phyloP scores from a whole-genome alignment of 2,888 invertebrate genomes.

The Oeneis ivallda region DNA sequence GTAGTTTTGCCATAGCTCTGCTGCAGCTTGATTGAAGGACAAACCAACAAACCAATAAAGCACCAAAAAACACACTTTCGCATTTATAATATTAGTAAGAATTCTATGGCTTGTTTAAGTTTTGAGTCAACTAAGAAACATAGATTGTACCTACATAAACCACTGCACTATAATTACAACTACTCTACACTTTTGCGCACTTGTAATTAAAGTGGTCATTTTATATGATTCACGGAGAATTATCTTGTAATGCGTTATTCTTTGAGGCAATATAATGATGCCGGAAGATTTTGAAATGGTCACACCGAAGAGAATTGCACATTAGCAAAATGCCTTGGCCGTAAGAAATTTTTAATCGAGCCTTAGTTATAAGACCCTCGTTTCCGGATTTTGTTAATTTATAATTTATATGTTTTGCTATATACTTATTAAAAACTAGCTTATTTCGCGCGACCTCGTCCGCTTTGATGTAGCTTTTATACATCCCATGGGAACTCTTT shows the following conservation, averaged over 20 bases:
- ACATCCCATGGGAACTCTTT: no score
- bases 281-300: constrained; percentile 22
- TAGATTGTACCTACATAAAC: background rate
- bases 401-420: no score
- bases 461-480: no score
- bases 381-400: background rate
- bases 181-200: constrained; percentile 12
- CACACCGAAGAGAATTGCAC: constrained; percentile 7
- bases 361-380: background rate
- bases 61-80: no score
- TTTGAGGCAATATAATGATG: constrained; percentile 19
- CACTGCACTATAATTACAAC: constrained; percentile 11
- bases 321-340: constrained; percentile 3
- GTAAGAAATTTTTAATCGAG: constrained; percentile 1
- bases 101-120: no score
- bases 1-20: no score
- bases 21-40: no score
- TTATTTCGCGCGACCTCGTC: background rate
- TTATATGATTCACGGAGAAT: constrained; percentile 25
- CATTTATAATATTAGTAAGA: no score
- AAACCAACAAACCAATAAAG: no score
- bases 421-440: background rate
- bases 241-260: constrained; percentile 18
- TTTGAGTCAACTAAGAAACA: background rate
- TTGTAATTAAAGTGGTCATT: constrained; percentile 23